These are phyloP conservation scores for Hydractinia symbiolongicarpus DNA, from an alignment of 30 jellyfish, hydroid and myxozoan genomes.

Conservation along the genomic window DNA sequence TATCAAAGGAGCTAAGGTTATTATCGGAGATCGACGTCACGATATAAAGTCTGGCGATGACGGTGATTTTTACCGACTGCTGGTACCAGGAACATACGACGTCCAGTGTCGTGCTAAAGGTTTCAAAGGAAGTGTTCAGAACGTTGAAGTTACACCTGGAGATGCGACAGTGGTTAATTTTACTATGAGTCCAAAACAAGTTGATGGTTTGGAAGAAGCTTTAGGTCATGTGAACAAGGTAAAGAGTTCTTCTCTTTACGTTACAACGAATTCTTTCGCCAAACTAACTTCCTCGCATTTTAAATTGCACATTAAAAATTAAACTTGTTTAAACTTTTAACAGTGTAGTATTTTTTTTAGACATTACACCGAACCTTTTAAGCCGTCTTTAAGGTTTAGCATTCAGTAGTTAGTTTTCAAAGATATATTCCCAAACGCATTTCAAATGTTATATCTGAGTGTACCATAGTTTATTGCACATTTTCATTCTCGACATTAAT, in stretches of 20 bases:
- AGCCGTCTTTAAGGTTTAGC: no score
- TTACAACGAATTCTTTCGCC: background rate
- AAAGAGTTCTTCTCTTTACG: background rate
- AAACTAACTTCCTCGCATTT: no score
- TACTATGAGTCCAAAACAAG: conserved; percentile 67
- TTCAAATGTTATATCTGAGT: background rate
- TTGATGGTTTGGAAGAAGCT: conserved; percentile 81
- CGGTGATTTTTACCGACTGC: conserved; percentile 98
- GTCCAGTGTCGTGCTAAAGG: conserved; percentile 91
- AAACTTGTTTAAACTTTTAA: no score
- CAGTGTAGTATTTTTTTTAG: no score
- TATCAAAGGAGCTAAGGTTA: conserved; percentile 72
- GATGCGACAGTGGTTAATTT: conserved; percentile 63
- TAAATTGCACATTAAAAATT: no score
- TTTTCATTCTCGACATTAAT: background rate
- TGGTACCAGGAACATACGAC: conserved; percentile 98
- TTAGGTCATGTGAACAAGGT: conserved; percentile 96
- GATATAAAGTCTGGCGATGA: conserved; percentile 73
- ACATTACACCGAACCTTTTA: no score
- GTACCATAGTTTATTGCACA: background rate
- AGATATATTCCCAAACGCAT: background rate
- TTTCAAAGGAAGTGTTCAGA: conserved; percentile 44
- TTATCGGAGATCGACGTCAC: conserved; percentile 86
- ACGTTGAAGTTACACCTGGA: conserved; percentile 75
- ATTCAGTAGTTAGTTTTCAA: background rate